Percentiles rank a stretch among this genome's conserved stretches.
These are phyloP conservation scores for Neodontobutis hainanensis DNA, from an alignment of 2,113 vertebrate genomes.

Conservation along the genomic window DNA sequence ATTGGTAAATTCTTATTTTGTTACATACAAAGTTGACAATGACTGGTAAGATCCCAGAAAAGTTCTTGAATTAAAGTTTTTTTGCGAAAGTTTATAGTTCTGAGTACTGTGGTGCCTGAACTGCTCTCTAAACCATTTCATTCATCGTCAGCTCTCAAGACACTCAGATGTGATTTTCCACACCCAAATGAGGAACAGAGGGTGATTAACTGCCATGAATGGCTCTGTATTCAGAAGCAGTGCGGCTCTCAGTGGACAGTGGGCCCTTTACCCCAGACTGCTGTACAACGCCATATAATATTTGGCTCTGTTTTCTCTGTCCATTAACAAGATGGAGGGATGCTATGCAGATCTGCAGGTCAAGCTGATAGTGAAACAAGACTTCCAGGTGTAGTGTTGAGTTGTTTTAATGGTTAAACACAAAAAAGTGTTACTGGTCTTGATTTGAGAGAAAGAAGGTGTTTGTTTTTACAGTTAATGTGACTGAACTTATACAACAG, in stretches of 20 bases:
- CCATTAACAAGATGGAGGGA: slow-evolving; percentile 11
- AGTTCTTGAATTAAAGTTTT: no score
- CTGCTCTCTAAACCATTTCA: neutral
- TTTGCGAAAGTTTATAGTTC: no score
- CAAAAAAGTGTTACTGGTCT: no score
- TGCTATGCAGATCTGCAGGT: neutral
- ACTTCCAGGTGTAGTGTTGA: neutral
- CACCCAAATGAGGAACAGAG: slow-evolving; percentile 51
- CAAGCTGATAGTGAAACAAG: neutral
- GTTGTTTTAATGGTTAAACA: no score
- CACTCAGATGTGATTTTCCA: slow-evolving; percentile 31
- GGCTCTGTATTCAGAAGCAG: slow-evolving; percentile 33
- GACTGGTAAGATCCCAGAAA: no score
- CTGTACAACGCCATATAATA: slow-evolving; percentile 24
- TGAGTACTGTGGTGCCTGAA: no score
- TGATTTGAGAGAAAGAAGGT: slow-evolving; percentile 1
- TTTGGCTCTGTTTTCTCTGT: slow-evolving; percentile 17
- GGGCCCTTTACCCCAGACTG: slow-evolving; percentile 14
- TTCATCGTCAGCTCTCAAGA: neutral
- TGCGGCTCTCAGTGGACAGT: slow-evolving; percentile 42
- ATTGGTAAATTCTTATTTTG: no score
- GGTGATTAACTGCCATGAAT: slow-evolving; percentile 38
- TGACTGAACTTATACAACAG: no score
- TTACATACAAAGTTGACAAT: no score
- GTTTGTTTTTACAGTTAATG: no score